Evolutionary conservation across 2,797 vertebrate species (phyloP), one percentile per base, ranked within the genome.

Genomic region (Gorsachius magnificus): DNA sequence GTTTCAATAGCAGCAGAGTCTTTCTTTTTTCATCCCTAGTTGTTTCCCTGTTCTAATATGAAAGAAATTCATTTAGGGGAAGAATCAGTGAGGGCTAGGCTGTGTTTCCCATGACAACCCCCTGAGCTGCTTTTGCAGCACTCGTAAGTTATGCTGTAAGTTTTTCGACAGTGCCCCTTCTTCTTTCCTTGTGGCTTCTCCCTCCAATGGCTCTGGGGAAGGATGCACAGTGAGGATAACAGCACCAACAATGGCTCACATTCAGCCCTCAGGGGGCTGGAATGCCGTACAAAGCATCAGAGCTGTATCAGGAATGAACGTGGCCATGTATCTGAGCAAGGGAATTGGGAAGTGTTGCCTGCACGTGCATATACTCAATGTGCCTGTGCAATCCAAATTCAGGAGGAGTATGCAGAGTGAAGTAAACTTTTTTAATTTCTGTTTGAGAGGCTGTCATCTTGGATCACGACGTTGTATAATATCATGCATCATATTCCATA

Each of bases 351-450:
- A 75, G 16, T 29, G 35, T 50, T 84, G 68, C 13, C 16, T 65
- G 45, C 28, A 33, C 33, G 16, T 10, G 18, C 38, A 35, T 28
- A 20, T 16, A 48, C 35, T 78, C 21, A 90, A n/a, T 35, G 11
- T 64, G 41, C 25, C 77, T 71, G 26, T 41, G 66, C 85, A 50
- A 91, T 95, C 94, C 64, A 91, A 93, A 96, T 70, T 69, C 54
- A 91, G 66, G 64, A 81, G 71, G 65, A 92, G 26, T 26, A 68
- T 13, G 4, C 13, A 57, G 38, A 93, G 33, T 45, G 65, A 82
- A 97, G 91, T 70, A 95, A 93, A 94, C 74, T 95, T 97, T 92
- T 93, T 6, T 41, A 95, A 96, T 97, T 87, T 93, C 82, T 78
- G 16, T 93, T 89, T 64, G 45, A 95, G 78, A 87, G 43, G 31